Percentiles rank a stretch among this genome's conserved stretches.
Conservation (phyloP, 2,888 invertebrate species). For the Hirtodrosophila duncani region DNA sequence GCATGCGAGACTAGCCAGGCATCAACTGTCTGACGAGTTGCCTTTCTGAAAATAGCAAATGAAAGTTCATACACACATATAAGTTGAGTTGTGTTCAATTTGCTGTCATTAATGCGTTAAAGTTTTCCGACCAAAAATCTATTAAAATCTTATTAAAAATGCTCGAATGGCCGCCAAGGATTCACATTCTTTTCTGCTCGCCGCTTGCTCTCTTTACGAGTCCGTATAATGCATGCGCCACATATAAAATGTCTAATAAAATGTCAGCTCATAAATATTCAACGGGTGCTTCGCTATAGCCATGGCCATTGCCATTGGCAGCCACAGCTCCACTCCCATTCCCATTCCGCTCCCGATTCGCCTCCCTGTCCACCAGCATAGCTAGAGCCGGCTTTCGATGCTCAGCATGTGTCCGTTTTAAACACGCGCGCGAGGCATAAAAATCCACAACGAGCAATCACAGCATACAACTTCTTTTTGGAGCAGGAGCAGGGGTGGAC, state of each 20-base stretch:
- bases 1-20: slow-evolving; percentile 95
- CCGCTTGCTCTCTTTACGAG: too few relatives aligned
- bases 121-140: slow-evolving; percentile 20
- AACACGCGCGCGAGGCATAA: slow-evolving; percentile 60
- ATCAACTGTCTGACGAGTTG: slow-evolving; percentile 94
- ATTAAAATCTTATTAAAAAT: slow-evolving; percentile 56
- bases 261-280: slow-evolving; percentile 66
- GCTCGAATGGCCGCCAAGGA: slow-evolving; percentile 13
- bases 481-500: not conserved
- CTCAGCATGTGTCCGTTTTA: slow-evolving; percentile 32
- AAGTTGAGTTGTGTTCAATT: not conserved
- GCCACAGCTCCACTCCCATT: not conserved
- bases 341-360: not conserved
- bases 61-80: not conserved
- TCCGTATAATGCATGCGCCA: slow-evolving; percentile 33
- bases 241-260: slow-evolving; percentile 65
- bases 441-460: slow-evolving; percentile 45
- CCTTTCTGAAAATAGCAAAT: slow-evolving; percentile 83
- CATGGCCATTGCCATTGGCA: not conserved
- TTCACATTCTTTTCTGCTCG: not conserved
- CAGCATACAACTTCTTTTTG: slow-evolving; percentile 38
- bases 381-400: not conserved
- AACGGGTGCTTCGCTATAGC: slow-evolving; percentile 35
- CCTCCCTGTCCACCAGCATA: not conserved
- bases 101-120: not conserved